Evolutionary conservation across 2,888 invertebrate species (phyloP), one percentile per base, ranked within the genome.

Genomic region (Leucania comma): DNA sequence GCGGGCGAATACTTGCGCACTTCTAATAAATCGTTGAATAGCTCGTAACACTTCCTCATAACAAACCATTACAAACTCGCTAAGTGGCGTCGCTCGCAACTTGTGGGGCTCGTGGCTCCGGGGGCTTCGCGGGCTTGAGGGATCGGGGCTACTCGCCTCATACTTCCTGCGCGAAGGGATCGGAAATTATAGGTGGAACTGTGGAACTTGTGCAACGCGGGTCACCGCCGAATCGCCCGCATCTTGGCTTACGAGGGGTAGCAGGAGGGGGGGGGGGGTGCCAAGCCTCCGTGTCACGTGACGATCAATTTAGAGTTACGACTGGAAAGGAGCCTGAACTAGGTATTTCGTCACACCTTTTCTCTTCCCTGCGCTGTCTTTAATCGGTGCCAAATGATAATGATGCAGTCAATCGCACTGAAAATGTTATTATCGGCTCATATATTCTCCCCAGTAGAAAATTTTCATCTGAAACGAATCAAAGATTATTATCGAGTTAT

Each of bases 291-390:
- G 77, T 88, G 90, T 88, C 91, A 88, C 89, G 86, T 86, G 88
- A 87, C 89, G 88, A 92, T 91, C 91, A 89, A 90, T 91, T 91
- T 86, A 83, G 88, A 91, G 89, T 92, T 90, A 90, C 90, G 88
- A 88, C 86, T 86, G 83, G 86, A 72, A 84, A 86, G 85, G 85
- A 86, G 75, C 80, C 84, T 57, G 75, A 80, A 82, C 61, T 77
- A 66, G 77, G 75, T 81, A 87, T 80, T 83, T 75, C 48, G 42
- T 17, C 81, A 54, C 75, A 78, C 66, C 84, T 85, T 85, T 82
- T 82, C 38, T 42, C 62, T 75, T 70, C 60, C n/a, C 63, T 62
- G 67, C 68, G 61, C 65, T 63, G 64, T 42, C 46, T 75, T 57
- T 56, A 73, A 76, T 68, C 75, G 53, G 66, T 24, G n/a, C 20